phyloP scores from a whole-genome alignment of 1,140 invertebrate genomes.

The Temnothorax nylanderi region DNA sequence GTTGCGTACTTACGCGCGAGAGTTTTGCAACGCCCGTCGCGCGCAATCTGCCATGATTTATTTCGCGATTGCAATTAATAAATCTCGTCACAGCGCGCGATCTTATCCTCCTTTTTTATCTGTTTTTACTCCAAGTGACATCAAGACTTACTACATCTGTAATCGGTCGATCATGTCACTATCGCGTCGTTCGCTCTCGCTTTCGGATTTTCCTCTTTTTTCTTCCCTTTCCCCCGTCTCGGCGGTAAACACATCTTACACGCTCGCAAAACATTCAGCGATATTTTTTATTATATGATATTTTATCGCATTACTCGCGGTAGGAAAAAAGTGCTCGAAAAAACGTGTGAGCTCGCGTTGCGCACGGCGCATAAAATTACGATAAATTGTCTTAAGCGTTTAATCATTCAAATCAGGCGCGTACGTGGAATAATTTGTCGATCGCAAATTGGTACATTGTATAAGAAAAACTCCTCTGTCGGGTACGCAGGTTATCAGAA shows the following conservation, averaged over 20 bases:
- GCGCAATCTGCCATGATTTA: conserved; percentile 37
- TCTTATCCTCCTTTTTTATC: conserved; percentile 42
- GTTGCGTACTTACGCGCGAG: not conserved
- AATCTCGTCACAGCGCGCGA: conserved; percentile 4
- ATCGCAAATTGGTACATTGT: not conserved
- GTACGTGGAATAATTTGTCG: not conserved
- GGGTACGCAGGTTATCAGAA: not conserved
- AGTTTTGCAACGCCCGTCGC: conserved; percentile 27
- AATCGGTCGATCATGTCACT: conserved; percentile 4
- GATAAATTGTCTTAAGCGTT: not conserved
- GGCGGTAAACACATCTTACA: not conserved
- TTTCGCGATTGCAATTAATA: conserved; percentile 41
- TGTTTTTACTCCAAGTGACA: conserved; percentile 28
- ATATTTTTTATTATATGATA: conserved; percentile 29
- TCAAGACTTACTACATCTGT: not conserved
- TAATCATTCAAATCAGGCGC: not conserved
- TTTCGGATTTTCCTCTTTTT: not conserved
- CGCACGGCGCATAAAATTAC: conserved; percentile 8
- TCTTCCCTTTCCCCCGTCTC: not conserved
- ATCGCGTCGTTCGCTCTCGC: not conserved
- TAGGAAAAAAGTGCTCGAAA: not conserved
- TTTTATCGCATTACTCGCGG: not conserved
- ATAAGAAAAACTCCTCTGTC: not conserved
- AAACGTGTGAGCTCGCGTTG: not conserved
- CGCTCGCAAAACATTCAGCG: not conserved